phyloP scores from a whole-genome alignment of 2,113 vertebrate genomes.

The Pseudois nayaur region DNA sequence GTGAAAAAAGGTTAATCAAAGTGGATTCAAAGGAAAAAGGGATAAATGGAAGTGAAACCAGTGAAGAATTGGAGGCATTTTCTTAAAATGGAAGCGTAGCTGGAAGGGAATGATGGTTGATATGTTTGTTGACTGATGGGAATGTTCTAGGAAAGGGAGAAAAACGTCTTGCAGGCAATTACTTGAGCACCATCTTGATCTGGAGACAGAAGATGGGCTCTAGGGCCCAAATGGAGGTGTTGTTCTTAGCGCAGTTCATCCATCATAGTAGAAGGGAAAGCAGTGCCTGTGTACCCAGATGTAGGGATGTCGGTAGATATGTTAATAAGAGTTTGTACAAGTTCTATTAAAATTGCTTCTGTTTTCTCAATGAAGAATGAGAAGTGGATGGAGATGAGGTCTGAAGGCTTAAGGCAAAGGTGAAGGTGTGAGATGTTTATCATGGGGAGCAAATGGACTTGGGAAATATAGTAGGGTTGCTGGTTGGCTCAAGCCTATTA shows the following conservation, averaged over 20 bases:
- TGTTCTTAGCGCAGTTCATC: neutral
- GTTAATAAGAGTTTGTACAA: neutral
- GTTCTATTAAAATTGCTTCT: neutral
- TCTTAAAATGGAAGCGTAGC: neutral
- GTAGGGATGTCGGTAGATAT: neutral
- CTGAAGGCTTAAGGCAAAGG: neutral
- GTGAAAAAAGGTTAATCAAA: neutral
- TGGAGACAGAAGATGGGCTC: neutral
- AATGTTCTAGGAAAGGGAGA: neutral
- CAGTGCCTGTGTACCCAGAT: neutral
- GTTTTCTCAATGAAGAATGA: neutral
- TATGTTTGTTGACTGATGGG: neutral
- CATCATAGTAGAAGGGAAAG: neutral
- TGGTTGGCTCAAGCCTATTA: neutral
- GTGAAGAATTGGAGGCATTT: neutral
- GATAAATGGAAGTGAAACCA: neutral
- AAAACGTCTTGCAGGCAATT: neutral
- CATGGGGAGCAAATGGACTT: neutral
- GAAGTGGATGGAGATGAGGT: neutral
- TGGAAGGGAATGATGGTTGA: neutral
- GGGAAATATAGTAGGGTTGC: neutral
- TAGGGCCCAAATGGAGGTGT: neutral
- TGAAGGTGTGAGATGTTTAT: neutral
- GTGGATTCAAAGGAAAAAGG: neutral
- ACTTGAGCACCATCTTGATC: neutral